Base-by-base conservation (phyloP, 2,888 invertebrate species). In the Ceramica pisi region DNA sequence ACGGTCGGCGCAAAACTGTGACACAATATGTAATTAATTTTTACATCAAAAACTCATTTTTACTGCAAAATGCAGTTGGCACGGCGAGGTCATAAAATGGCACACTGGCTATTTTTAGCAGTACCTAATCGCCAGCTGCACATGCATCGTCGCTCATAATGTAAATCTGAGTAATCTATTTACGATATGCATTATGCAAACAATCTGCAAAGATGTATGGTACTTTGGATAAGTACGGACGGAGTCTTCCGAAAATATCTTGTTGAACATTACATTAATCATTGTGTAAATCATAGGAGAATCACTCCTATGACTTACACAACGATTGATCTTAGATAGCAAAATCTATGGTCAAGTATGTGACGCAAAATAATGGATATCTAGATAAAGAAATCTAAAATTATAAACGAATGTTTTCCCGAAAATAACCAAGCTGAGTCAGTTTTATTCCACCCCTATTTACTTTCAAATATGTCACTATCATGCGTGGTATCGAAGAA, bases 41-140 rank as follows among this genome's bases (percentile, higher is more conserved):
- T 71, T 64, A 71, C 63, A 67, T 74, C 71, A 69, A 71, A 70
- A 75, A 79, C 80, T 55, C 10, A 64, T 77, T 78, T 80, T 55
- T 63, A 62, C 53, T 72, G 51, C 71, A 72, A 50, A 63, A 53
- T 64, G 44, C 59, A 61, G 35, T 59, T 61, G 21, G 48, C 53
- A 51, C 55, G n/a, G 56, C 57, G 63, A 73, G 69, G 80, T 59
- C 44, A 73, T 66, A 57, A 67, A 71, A 70, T 65, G 67, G 50
- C 48, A 59, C 41, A 62, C 14, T 23, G 19, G 31, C 50, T 80
- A 83, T 80, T 75, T 79, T 75, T 69, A 69, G 59, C 23, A 44
- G 44, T 50, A 57, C 53, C n/a, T 70, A 69, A 80, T 74, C 64
- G 59, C 41, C 55, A 38, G 41, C 55, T 56, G 62, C 57, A 62